These are phyloP conservation scores for Uromys caudimaculatus DNA, from an alignment of 2,797 vertebrate genomes.

Conservation along the genomic window DNA sequence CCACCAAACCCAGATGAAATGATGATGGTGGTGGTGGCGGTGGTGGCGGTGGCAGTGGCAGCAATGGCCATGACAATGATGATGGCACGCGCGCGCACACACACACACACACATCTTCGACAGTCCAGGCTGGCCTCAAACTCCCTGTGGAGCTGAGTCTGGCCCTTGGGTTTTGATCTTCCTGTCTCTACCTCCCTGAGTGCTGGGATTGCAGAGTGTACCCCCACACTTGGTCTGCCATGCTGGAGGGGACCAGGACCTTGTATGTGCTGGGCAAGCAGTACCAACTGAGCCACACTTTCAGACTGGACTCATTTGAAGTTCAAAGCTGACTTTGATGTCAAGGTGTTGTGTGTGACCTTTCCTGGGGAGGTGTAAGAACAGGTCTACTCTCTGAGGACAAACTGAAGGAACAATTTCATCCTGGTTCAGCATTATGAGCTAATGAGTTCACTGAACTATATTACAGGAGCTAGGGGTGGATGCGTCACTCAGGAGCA, in stretches of 20 bases:
- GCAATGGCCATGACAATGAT: neutral
- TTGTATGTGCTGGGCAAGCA: neutral
- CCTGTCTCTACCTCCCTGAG: neutral
- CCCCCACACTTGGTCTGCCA: neutral
- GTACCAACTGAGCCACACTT: neutral
- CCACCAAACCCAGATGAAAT: neutral
- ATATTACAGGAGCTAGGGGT: neutral
- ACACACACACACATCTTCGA: too few relatives aligned
- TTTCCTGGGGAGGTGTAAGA: neutral
- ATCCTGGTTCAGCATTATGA: neutral
- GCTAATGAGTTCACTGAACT: neutral
- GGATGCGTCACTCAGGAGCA: neutral
- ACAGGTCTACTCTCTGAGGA: neutral
- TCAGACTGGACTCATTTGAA: neutral
- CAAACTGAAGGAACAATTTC: neutral
- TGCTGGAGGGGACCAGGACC: neutral
- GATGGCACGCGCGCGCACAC: too few relatives aligned
- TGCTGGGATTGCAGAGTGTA: neutral
- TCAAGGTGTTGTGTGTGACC: neutral
- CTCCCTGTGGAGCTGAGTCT: neutral
- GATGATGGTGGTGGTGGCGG: neutral
- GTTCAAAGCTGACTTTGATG: neutral
- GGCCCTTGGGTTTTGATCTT: neutral
- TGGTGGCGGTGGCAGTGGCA: fast-evolving
- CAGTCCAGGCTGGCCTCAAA: neutral